These are phyloP conservation scores for Spatula clypeata DNA, from an alignment of 2,797 vertebrate genomes.

Conservation along the genomic window DNA sequence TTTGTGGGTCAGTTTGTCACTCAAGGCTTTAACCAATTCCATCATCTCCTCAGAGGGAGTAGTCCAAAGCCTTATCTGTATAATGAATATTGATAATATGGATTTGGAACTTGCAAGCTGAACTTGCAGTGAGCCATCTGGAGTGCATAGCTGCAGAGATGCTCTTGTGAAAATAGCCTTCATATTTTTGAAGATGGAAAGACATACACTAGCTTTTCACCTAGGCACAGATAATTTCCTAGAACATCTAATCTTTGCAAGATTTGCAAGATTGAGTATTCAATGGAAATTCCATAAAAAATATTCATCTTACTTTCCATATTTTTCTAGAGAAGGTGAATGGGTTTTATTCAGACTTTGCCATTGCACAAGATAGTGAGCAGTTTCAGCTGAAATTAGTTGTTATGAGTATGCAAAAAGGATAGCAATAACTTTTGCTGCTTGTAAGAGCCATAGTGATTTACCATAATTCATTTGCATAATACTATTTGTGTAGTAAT, in stretches of 20 bases:
- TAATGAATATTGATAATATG: constrained; percentile 36
- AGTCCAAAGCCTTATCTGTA: neutral
- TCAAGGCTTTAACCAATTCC: neutral
- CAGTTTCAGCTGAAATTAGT: constrained; percentile 14
- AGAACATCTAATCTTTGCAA: neutral
- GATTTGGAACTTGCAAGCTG: neutral
- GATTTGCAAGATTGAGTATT: neutral
- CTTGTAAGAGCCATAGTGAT: constrained; percentile 17
- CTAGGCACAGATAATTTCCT: accelerated
- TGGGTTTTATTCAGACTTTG: neutral
- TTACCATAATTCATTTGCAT: constrained; percentile 50
- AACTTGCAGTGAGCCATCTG: neutral
- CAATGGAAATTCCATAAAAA: neutral
- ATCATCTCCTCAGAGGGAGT: neutral
- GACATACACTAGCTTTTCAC: neutral
- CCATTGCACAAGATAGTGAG: neutral
- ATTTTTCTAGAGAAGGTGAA: neutral
- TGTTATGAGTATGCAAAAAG: constrained; percentile 38
- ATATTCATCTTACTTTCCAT: neutral
- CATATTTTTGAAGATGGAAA: neutral
- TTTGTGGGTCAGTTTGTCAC: constrained; percentile 39
- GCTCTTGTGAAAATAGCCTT: neutral
- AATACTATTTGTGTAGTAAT: constrained; percentile 41
- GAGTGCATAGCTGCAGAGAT: neutral
- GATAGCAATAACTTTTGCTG: constrained; percentile 21